Evolutionary conservation across 2,888 invertebrate genomes (phyloP), one percentile per base, ranked within the genome.

Genomic region (Diaperis boleti): DNA sequence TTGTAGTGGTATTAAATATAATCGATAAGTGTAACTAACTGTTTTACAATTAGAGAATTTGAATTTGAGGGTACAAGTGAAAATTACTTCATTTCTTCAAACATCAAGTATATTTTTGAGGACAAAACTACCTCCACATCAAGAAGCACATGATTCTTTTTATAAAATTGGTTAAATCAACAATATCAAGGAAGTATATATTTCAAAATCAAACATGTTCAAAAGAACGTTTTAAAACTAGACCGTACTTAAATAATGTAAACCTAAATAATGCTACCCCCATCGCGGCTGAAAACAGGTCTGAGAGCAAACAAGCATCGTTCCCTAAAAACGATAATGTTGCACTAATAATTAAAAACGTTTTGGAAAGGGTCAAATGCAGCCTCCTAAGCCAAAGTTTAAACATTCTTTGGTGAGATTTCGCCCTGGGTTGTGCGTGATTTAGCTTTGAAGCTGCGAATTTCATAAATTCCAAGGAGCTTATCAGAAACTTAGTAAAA

Each of bases 251-350:
- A n/a, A 22, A 22, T 22, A 22, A 22, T 22, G 22, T 7, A 22
- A 4, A 4, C 22, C 8, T 73, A 72, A 73, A 73, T 73, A 72
- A 72, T 72, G 69, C 68, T 72, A 35, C 65, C 69, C 64, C 71
- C 69, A 73, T 71, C 73, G 70, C 54, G 64, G 56, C 41, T 39
- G 59, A 64, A 70, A 70, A 69, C 59, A 31, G 10, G 44, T 52
- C 52, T 45, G 31, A 49, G 59, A 22, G 44, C 59, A 66, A 63
- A 69, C 71, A 70, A 66, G 52, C 65, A 62, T 52, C 71, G 69
- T 66, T 70, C 68, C 41, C 65, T 59, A 39, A 66, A 70, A 69
- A 59, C 7, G 59, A 68, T 70, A 69, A 72, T 72, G 71, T 65
- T 57, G 68, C 68, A 67, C 70, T 67, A 69, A 70, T 72, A 70